These are phyloP conservation scores for Drosophila siamana DNA, from an alignment of 2,888 invertebrate genomes.

Conservation along the genomic window DNA sequence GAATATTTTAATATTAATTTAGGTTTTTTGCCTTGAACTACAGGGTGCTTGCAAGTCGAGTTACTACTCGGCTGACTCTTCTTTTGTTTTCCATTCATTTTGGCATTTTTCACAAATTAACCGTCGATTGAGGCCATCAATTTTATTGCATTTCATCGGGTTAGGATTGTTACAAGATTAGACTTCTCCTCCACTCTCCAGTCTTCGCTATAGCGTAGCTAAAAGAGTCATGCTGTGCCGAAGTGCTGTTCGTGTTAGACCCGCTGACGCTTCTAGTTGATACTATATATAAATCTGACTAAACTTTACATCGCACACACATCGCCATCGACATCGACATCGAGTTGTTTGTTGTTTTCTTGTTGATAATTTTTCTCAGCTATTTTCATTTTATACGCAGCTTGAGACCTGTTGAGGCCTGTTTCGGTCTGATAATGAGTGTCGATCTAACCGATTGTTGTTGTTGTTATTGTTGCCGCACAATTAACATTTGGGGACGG, in stretches of 20 bases:
- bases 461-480: conserved; percentile 54
- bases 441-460: conserved; percentile 61
- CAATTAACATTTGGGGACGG: conserved; percentile 63
- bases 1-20: too few relatives aligned
- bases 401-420: conserved; percentile 49
- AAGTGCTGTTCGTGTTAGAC: conserved; percentile 54
- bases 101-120: conserved; percentile 74
- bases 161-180: conserved; percentile 23
- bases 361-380: conserved; percentile 76
- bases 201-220: background rate
- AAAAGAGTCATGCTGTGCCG: conserved; percentile 60
- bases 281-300: conserved; percentile 54
- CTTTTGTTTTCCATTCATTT: conserved; percentile 33
- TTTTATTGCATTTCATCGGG: conserved; percentile 71
- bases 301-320: conserved; percentile 27
- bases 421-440: conserved; percentile 73
- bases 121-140: conserved; percentile 81
- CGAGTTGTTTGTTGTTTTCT: conserved; percentile 50
- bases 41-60: conserved; percentile 6
- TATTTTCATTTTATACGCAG: conserved; percentile 71
- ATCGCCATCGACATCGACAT: conserved; percentile 9
- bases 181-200: background rate
- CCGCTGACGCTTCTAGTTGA: conserved; percentile 62
- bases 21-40: background rate
- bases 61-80: background rate